phyloP scores from a whole-genome alignment of 2,888 invertebrate species.

The Drosophila colorata region DNA sequence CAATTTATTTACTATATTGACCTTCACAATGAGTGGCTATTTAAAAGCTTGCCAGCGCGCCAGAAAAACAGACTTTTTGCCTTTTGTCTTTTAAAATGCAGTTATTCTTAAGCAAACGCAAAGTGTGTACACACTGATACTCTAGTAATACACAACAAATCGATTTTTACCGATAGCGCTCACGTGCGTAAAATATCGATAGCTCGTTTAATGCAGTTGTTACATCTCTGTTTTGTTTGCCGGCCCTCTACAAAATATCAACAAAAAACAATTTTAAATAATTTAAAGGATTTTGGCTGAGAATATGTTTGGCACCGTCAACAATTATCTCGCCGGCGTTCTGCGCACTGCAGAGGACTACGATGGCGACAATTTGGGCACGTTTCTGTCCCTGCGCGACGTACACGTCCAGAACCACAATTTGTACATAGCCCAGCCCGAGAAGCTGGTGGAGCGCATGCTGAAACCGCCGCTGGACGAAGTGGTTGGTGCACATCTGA shows the following conservation, averaged over 20 bases:
- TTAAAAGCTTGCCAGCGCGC: background rate
- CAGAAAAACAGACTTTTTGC: background rate
- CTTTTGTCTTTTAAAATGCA: slow-evolving; percentile 20
- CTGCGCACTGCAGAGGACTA: slow-evolving; percentile 88
- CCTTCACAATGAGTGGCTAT: slow-evolving; percentile 2
- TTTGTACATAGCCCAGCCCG: slow-evolving; percentile 90
- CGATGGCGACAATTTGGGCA: slow-evolving; percentile 88
- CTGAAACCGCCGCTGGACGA: slow-evolving; percentile 91
- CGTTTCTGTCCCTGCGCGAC: slow-evolving; percentile 89
- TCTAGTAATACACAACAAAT: background rate
- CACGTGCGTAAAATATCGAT: slow-evolving; percentile 2
- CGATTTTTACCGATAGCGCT: background rate
- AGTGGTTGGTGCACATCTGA: slow-evolving; percentile 90
- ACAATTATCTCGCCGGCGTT: slow-evolving; percentile 85
- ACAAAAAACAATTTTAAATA: background rate
- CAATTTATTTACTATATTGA: slow-evolving; percentile 15
- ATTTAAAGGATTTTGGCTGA: background rate
- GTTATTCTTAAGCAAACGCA: slow-evolving; percentile 16
- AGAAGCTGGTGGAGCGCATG: slow-evolving; percentile 89
- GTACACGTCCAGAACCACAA: slow-evolving; percentile 90
- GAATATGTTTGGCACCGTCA: slow-evolving; percentile 76
- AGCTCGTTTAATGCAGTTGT: background rate
- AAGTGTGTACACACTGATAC: slow-evolving; percentile 33
- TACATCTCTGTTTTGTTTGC: slow-evolving; percentile 9
- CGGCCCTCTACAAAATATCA: slow-evolving; percentile 14